Percentiles rank a stretch among this genome's conserved stretches.
Evolutionary conservation across 1,140 invertebrate genomes (phyloP).

Genomic region (Atopsyche davidsoni): DNA sequence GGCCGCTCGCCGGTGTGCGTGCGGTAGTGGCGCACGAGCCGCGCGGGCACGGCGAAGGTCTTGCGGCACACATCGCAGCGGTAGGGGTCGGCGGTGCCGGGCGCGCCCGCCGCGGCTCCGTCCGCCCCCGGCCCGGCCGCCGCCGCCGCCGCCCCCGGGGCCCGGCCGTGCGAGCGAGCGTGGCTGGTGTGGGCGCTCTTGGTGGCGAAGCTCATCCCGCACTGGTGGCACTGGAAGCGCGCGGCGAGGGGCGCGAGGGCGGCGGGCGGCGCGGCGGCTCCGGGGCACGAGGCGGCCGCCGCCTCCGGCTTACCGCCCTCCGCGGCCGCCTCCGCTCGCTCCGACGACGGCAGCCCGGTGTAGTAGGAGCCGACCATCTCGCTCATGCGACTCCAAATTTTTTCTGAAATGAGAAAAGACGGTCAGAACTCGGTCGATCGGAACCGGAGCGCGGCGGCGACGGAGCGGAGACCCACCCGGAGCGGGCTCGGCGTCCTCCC

Average conservation of each 20-base stretch:
- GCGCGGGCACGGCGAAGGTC: constrained; percentile 85
- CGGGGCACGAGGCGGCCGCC: constrained; percentile 6
- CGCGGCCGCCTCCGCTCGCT: constrained; percentile 23
- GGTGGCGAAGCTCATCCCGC: constrained; percentile 53
- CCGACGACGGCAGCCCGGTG: constrained; percentile 22
- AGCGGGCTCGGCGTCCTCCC: constrained; percentile 12
- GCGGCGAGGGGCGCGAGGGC: constrained; percentile 38
- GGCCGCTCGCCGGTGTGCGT: constrained; percentile 84
- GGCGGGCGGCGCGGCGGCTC: constrained; percentile 33
- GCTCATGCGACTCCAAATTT: constrained; percentile 35
- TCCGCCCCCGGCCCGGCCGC: constrained; percentile 35
- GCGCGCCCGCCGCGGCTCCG: constrained; percentile 25
- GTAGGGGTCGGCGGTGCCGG: constrained; percentile 61
- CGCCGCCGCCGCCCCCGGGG: constrained; percentile 31
- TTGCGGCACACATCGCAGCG: constrained; percentile 87
- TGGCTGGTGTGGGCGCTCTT: constrained; percentile 55
- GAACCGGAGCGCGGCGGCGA: not conserved
- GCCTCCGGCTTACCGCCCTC: constrained; percentile 24
- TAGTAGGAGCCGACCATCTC: constrained; percentile 44
- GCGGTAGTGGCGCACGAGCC: constrained; percentile 84
- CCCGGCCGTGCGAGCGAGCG: constrained; percentile 48
- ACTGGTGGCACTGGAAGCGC: constrained; percentile 50
- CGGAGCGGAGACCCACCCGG: constrained; percentile 10
- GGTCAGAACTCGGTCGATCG: constrained; percentile 7
- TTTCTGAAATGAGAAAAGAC: constrained; percentile 35